phyloP scores from a whole-genome alignment of 2,888 invertebrate species.

The Apodemia zela region DNA sequence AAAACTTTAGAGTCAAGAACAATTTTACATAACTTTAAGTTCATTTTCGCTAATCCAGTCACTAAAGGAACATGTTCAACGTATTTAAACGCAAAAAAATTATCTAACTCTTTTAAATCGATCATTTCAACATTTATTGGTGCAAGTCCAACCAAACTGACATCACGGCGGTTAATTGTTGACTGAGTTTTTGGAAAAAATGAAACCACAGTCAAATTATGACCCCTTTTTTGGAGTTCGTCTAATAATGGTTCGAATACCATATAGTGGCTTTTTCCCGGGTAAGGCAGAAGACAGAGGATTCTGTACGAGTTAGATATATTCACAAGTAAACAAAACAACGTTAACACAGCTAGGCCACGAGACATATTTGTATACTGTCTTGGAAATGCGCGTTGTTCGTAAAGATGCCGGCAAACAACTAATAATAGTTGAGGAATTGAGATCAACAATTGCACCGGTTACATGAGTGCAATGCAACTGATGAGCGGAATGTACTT shows the following conservation, averaged over 20 bases:
- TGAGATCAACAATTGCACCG: constrained; percentile 8
- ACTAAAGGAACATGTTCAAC: constrained; percentile 35
- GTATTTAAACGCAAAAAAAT: constrained; percentile 28
- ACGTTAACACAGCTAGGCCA: background rate
- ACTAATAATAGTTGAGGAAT: constrained; percentile 19
- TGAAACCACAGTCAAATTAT: constrained; percentile 69
- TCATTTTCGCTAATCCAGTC: constrained; percentile 37
- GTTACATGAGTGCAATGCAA: background rate
- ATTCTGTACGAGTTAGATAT: constrained; percentile 42
- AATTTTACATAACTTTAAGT: constrained; percentile 44
- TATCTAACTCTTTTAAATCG: constrained; percentile 40
- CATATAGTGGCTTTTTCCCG: constrained; percentile 72
- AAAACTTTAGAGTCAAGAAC: constrained; percentile 45
- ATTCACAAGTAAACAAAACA: background rate
- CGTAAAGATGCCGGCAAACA: constrained; percentile 17
- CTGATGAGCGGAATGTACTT: background rate
- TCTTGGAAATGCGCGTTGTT: constrained; percentile 6
- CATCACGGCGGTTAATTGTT: constrained; percentile 43
- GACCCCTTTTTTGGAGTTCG: constrained; percentile 59
- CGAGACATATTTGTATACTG: constrained; percentile 2
- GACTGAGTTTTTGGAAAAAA: constrained; percentile 50
- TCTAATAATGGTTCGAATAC: constrained; percentile 66
- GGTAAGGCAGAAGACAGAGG: constrained; percentile 45
- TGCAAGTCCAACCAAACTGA: constrained; percentile 39
- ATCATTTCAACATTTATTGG: constrained; percentile 45